phyloP scores from a whole-genome alignment of 2,888 invertebrate genomes.

The Sussaba pulchella region DNA sequence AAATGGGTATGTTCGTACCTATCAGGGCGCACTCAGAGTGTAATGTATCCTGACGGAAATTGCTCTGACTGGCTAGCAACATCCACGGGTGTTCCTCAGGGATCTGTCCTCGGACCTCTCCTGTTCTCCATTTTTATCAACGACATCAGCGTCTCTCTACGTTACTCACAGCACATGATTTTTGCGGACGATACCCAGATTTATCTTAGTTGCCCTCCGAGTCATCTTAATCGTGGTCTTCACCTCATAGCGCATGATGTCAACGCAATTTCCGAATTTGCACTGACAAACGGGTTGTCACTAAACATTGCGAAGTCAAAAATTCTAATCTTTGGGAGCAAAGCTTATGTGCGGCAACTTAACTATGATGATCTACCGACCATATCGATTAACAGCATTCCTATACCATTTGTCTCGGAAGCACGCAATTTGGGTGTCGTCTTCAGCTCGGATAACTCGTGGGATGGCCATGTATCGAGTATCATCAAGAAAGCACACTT shows the following conservation, averaged over 20 bases:
- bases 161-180: not conserved
- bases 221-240: too few relatives aligned
- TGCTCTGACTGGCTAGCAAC: not conserved
- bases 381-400: not conserved
- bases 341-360: not conserved
- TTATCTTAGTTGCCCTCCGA: too few relatives aligned
- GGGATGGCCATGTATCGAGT: not conserved
- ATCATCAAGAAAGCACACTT: not conserved
- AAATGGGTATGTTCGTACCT: not conserved
- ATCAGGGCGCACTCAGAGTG: too few relatives aligned
- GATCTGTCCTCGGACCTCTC: not conserved
- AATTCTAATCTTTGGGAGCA: not conserved
- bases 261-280: not conserved
- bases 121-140: not conserved
- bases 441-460: not conserved
- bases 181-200: conserved; percentile 3
- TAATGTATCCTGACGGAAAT: not conserved
- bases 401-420: not conserved
- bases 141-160: not conserved
- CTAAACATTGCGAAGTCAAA: not conserved
- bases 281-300: not conserved
- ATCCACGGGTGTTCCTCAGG: not conserved
- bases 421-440: not conserved
- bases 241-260: not conserved
- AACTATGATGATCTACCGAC: not conserved